These are phyloP conservation scores for Malacoctenus gilli DNA, from an alignment of 2,797 vertebrate genomes.

Conservation along the genomic window DNA sequence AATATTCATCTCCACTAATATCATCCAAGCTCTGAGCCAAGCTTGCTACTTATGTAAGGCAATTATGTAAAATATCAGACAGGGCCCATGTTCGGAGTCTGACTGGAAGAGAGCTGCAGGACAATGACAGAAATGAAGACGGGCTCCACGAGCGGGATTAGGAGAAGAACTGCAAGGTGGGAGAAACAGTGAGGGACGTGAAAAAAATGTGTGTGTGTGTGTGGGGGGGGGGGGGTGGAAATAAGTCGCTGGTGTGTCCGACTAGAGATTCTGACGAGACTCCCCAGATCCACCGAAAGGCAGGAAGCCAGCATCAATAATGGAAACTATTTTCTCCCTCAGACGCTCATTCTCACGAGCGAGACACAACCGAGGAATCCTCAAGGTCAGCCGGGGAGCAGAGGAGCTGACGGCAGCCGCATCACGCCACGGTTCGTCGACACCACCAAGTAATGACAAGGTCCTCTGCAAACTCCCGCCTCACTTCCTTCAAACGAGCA, in stretches of 20 bases:
- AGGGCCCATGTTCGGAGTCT: constrained; percentile 75
- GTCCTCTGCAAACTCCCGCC: too few relatives aligned
- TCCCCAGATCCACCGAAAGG: constrained; percentile 35
- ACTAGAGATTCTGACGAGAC: constrained; percentile 10
- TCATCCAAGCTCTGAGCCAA: constrained; percentile 81
- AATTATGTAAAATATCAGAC: constrained; percentile 87
- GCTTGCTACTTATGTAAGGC: constrained; percentile 86
- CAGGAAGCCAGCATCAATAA: constrained; percentile 57
- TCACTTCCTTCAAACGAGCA: constrained; percentile 14
- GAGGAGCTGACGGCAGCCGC: constrained; percentile 38
- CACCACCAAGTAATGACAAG: too few relatives aligned
- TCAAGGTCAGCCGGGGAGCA: constrained; percentile 71
- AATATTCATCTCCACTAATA: constrained; percentile 85
- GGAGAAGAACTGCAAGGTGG: constrained; percentile 18
- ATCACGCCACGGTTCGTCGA: too few relatives aligned
- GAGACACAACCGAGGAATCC: constrained; percentile 57
- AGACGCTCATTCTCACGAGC: constrained; percentile 27
- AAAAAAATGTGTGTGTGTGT: too few relatives aligned
- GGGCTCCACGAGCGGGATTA: constrained; percentile 28
- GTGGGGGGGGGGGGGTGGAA: constrained; percentile 2
- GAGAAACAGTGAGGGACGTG: constrained; percentile 28
- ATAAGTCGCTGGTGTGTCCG: background rate
- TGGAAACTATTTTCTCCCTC: constrained; percentile 48
- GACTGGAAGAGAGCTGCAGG: constrained; percentile 76
- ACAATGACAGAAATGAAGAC: constrained; percentile 64